A percentile compares a stretch with the other conserved stretches of the same genome.
phyloP scores from a whole-genome alignment of 2,797 vertebrate species.

The Silurus aristotelis region DNA sequence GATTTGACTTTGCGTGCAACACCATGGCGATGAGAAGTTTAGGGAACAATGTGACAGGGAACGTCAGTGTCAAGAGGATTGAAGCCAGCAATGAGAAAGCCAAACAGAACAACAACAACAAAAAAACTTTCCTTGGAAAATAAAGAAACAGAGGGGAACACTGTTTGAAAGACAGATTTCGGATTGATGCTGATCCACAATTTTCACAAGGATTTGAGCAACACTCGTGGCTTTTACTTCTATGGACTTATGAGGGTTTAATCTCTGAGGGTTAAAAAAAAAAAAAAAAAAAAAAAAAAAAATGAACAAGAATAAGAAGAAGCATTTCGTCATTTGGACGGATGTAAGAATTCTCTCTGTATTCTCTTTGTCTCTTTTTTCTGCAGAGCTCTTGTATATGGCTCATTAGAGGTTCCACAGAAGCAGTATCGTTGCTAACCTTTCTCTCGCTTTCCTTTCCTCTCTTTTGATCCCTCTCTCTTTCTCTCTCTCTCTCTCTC shows the following conservation, averaged over 20 bases:
- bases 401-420: slow-evolving; percentile 52
- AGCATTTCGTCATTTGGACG: slow-evolving; percentile 44
- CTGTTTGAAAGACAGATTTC: slow-evolving; percentile 39
- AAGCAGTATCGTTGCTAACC: slow-evolving; percentile 48
- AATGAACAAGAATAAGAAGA: slow-evolving; percentile 33
- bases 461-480: slow-evolving; percentile 8
- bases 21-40: slow-evolving; percentile 39
- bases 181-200: slow-evolving; percentile 31
- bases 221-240: slow-evolving; percentile 52
- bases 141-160: slow-evolving; percentile 31
- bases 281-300: slow-evolving; percentile 36
- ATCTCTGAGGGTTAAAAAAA: slow-evolving; percentile 38
- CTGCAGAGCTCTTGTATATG: slow-evolving; percentile 55
- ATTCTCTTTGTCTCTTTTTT: slow-evolving; percentile 38
- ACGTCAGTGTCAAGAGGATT: slow-evolving; percentile 34
- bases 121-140: slow-evolving; percentile 35
- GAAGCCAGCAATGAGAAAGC: slow-evolving; percentile 43
- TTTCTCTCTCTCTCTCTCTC: slow-evolving; percentile 21
- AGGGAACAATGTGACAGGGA: slow-evolving; percentile 26
- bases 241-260: slow-evolving; percentile 61
- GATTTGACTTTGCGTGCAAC: slow-evolving; percentile 43
- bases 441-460: slow-evolving; percentile 40
- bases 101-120: slow-evolving; percentile 30
- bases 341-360: slow-evolving; percentile 45
- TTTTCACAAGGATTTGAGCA: slow-evolving; percentile 23